Evolutionary conservation across 2,888 invertebrate genomes (phyloP).

Genomic region (Beris chalybata): DNA sequence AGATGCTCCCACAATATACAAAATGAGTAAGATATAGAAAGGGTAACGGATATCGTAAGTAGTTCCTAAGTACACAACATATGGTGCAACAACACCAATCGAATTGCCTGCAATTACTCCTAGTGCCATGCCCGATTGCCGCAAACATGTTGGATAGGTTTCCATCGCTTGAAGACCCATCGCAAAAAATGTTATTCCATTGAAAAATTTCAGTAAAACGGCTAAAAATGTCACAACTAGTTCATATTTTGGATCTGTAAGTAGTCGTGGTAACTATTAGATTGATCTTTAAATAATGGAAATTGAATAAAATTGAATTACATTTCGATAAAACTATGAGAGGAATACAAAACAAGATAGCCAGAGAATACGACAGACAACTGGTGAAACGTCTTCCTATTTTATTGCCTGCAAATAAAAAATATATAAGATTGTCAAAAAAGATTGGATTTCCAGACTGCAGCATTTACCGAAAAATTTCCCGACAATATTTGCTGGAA

Average conservation of each 20-base stretch:
- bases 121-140: slow-evolving; percentile 66
- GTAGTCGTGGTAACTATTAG: slow-evolving; percentile 1
- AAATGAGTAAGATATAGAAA: slow-evolving; percentile 54
- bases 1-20: slow-evolving; percentile 57
- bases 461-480: slow-evolving; percentile 55
- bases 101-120: slow-evolving; percentile 62
- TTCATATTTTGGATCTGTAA: slow-evolving; percentile 48
- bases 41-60: slow-evolving; percentile 56
- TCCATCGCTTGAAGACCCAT: slow-evolving; percentile 66
- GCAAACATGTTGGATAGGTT: slow-evolving; percentile 67
- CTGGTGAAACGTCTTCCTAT: slow-evolving; percentile 61
- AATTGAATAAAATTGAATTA: slow-evolving; percentile 36
- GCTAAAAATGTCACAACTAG: slow-evolving; percentile 53
- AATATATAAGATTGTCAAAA: slow-evolving; percentile 2
- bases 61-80: slow-evolving; percentile 62
- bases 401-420: slow-evolving; percentile 52
- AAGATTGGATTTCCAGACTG: not conserved
- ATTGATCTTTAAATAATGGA: not conserved
- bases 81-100: slow-evolving; percentile 63
- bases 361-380: slow-evolving; percentile 55
- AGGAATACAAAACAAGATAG: slow-evolving; percentile 56
- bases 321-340: slow-evolving; percentile 54
- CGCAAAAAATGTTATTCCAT: slow-evolving; percentile 62
- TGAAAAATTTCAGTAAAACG: slow-evolving; percentile 59
- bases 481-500: slow-evolving; percentile 65